phyloP scores from a whole-genome alignment of 1,140 invertebrate species.

The Nomia melanderi region DNA sequence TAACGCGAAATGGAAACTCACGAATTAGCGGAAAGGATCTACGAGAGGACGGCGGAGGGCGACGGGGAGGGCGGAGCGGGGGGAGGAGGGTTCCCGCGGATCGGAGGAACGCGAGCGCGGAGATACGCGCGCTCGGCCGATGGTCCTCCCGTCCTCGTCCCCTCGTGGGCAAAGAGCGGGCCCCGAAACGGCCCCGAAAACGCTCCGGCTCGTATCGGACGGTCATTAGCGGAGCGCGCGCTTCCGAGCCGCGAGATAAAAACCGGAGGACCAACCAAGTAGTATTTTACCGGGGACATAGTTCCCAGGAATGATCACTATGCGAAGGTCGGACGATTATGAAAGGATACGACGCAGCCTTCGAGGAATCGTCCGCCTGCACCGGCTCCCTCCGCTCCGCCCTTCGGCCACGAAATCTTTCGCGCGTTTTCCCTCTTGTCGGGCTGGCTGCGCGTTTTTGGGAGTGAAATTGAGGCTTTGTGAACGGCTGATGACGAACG shows the following conservation, averaged over 20 bases:
- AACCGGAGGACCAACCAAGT: slow-evolving; percentile 69
- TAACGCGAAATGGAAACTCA: slow-evolving; percentile 14
- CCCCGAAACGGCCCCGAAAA: slow-evolving; percentile 24
- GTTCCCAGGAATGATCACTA: slow-evolving; percentile 74
- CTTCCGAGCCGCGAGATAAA: slow-evolving; percentile 73
- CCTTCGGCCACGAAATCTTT: too few species aligned
- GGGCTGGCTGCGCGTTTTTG: neutral
- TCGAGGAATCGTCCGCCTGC: slow-evolving; percentile 55
- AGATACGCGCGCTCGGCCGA: too few species aligned
- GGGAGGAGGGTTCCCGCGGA: neutral
- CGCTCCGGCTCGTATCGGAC: slow-evolving; percentile 67
- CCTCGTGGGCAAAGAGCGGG: slow-evolving; percentile 31
- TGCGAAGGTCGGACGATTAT: slow-evolving; percentile 77
- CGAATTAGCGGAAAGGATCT: slow-evolving; percentile 10
- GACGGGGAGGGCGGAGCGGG: neutral
- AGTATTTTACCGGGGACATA: slow-evolving; percentile 71
- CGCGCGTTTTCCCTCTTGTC: neutral
- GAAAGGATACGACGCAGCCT: slow-evolving; percentile 59
- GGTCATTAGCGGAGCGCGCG: slow-evolving; percentile 76
- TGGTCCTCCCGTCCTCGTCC: neutral
- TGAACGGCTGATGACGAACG: too few species aligned
- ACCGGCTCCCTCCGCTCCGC: neutral
- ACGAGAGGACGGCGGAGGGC: too few species aligned
- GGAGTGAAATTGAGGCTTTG: too few species aligned
- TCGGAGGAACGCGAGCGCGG: neutral